These are phyloP conservation scores for Brachyptera risi DNA, from an alignment of 2,888 invertebrate species.

Conservation along the genomic window DNA sequence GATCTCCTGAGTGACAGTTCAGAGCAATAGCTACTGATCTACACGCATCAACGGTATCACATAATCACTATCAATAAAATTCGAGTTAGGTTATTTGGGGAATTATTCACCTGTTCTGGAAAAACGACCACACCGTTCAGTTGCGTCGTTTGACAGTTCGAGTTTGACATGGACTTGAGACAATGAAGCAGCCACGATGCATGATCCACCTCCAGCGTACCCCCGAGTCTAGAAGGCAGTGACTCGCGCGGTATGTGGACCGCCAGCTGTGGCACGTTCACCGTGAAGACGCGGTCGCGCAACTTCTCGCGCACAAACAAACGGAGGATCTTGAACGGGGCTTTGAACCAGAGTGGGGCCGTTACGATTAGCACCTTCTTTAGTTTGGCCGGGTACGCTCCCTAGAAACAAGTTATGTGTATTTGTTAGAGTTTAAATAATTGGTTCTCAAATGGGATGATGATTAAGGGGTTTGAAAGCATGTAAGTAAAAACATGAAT, in stretches of 20 bases:
- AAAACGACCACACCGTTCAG: constrained; percentile 14
- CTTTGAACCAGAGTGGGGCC: constrained; percentile 97
- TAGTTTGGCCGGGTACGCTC: constrained; percentile 93
- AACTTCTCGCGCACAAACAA: constrained; percentile 94
- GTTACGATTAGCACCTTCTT: constrained; percentile 97
- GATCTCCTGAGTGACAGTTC: no score
- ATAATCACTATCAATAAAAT: neutral
- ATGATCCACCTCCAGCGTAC: constrained; percentile 83
- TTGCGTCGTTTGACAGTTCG: neutral
- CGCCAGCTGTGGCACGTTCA: constrained; percentile 57
- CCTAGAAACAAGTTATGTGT: constrained; percentile 64
- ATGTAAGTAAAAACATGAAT: no score
- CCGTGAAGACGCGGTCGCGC: constrained; percentile 91
- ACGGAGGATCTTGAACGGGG: constrained; percentile 92
- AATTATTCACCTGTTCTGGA: neutral
- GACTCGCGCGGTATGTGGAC: constrained; percentile 87
- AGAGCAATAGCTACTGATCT: no score
- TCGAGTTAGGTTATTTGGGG: neutral
- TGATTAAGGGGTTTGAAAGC: no score
- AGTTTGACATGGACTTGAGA: constrained; percentile 76
- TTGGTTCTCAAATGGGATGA: no score
- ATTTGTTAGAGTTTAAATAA: no score
- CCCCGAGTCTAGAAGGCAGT: constrained; percentile 85
- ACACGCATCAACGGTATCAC: no score
- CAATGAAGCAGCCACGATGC: constrained; percentile 77